A percentile compares a stretch with the other conserved stretches of the same genome.
Conservation (phyloP, 2,797 vertebrate species). For the Ctenopoma multispine region DNA sequence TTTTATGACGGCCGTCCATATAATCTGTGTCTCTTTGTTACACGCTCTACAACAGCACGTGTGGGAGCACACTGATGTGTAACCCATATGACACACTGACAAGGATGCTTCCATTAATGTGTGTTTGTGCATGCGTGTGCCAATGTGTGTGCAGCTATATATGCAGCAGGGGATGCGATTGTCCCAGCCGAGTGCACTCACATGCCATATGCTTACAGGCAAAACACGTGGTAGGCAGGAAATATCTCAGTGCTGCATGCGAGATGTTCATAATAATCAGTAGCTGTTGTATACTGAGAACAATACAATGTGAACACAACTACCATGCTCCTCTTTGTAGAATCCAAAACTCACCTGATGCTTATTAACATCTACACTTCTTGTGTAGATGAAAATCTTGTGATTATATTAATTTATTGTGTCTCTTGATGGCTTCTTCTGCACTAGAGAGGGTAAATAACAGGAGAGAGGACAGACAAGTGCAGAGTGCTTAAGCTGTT, state of each 20-base stretch:
- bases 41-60: background rate
- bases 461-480: background rate
- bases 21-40: constrained; percentile 28
- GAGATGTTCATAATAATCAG: background rate
- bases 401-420: background rate
- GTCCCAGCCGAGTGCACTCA: constrained; percentile 47
- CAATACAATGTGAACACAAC: background rate
- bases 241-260: constrained; percentile 2
- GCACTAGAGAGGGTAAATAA: constrained; percentile 20
- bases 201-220: constrained; percentile 66
- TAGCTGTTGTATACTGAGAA: background rate
- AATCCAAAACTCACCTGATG: background rate
- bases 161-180: constrained; percentile 13
- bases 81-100: constrained; percentile 21
- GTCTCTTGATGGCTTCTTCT: constrained; percentile 1
- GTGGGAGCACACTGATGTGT: constrained; percentile 21
- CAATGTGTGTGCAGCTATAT: constrained; percentile 1
- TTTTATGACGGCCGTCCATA: constrained; percentile 13
- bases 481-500: constrained; percentile 28
- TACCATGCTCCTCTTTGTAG: too few relatives aligned
- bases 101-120: background rate
- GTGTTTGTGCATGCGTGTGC: constrained; percentile 33
- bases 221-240: constrained; percentile 30
- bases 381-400: background rate
- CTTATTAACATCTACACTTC: background rate